phyloP scores from a whole-genome alignment of 92 coral and sea anemone genomes.

The Epizoanthus rinbou region DNA sequence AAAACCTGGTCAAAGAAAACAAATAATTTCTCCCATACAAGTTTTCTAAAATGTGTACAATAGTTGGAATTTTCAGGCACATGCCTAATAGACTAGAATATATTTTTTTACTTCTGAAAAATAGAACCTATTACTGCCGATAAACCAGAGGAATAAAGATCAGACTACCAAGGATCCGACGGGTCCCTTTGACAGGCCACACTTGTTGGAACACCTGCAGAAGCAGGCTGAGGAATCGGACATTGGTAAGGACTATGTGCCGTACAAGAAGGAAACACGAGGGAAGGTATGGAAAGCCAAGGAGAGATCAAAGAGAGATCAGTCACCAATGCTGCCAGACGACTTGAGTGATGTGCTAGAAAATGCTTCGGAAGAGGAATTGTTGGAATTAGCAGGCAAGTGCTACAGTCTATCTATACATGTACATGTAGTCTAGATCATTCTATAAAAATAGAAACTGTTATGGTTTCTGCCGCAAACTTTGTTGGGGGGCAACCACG shows the following conservation, averaged over 20 bases:
- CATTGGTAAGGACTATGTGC: conserved; percentile 78
- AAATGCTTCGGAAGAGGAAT: conserved; percentile 92
- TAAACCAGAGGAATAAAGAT: conserved; percentile 74
- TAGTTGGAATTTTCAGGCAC: background rate
- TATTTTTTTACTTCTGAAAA: conserved; percentile 11
- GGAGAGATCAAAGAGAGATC: conserved; percentile 58
- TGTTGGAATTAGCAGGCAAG: conserved; percentile 92
- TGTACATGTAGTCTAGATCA: no score
- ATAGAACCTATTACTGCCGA: conserved; percentile 86
- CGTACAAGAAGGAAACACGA: conserved; percentile 93
- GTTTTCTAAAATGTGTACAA: no score
- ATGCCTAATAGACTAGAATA: background rate
- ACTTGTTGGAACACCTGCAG: conserved; percentile 82
- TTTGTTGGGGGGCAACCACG: no score
- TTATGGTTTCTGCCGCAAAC: no score
- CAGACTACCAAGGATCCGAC: conserved; percentile 81
- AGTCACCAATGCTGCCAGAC: conserved; percentile 80
- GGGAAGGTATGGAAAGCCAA: conserved; percentile 86
- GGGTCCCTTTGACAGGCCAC: conserved; percentile 79
- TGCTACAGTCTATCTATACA: no score
- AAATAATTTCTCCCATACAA: no score
- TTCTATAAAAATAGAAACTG: no score
- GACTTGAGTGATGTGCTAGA: conserved; percentile 91
- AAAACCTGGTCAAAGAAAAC: no score
- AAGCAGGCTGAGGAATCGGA: conserved; percentile 84